Evolutionary conservation across 1,140 invertebrate genomes (phyloP), one percentile per base, ranked within the genome.

Genomic region (Drosophila sp.): DNA sequence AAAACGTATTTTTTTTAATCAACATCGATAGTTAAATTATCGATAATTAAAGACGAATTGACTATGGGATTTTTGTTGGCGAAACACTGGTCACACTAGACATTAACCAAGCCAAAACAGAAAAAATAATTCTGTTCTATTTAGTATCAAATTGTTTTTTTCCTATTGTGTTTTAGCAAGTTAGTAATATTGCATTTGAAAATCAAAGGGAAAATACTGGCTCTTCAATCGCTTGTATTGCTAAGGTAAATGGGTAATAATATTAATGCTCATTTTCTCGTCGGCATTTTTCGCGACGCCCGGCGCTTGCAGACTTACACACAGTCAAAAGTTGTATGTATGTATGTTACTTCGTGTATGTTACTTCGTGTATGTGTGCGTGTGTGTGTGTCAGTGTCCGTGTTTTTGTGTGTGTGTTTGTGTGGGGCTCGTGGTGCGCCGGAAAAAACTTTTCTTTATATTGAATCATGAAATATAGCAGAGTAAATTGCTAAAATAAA

Each of bases 221-320:
- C 72, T 30, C 58, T 44, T 10, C 54, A 55, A 33, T 40, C 65
- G 17, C 30, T 33, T 54, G 40, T 32, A 17, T 25, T 70, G 11
- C 41, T 76, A 29, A 54, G 73, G 73, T 76, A 76, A 17, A 41
- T 33, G n/a, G 8, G 8, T 11, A 1, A 32, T 27, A 61, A n/a
- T 11, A n/a, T 10, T 35, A 27, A 40, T 35, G 55, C n/a, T 11
- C 25, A 27, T 29, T 35, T 17, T 75, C 56, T 73, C 66, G 60
- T 89, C 84, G 83, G 76, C 72, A 38, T 60, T 83, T 79, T 86
- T 89, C 80, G 83, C 79, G 84, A 87, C 84, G 84, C 83, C 83
- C 84, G 83, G 83, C 76, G 66, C 83, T 60, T 57, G 70, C 62
- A 67, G 47, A 50, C 60, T 61, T 32, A 56, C 67, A 38, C 64